phyloP scores from a whole-genome alignment of 2,888 invertebrate species.

The Pristionchus exspectatus region DNA sequence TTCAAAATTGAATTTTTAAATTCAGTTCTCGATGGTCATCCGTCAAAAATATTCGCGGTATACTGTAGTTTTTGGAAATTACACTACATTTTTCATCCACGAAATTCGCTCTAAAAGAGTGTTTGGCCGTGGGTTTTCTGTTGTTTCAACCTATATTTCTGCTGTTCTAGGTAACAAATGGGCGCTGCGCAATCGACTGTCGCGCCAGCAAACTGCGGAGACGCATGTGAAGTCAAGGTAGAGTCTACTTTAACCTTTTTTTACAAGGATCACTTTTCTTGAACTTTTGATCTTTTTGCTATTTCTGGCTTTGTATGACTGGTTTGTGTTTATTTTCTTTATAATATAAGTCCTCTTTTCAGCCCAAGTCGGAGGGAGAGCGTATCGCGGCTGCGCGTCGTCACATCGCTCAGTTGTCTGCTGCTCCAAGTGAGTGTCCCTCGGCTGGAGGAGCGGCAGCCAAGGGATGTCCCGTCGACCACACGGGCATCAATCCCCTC shows the following conservation, averaged over 20 bases:
- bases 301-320: neutral
- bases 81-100: neutral
- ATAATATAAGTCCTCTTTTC: neutral
- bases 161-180: constrained; percentile 53
- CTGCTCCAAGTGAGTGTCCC: constrained; percentile 61
- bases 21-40: neutral
- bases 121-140: neutral
- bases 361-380: constrained; percentile 49
- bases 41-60: neutral
- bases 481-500: constrained; percentile 61
- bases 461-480: constrained; percentile 60
- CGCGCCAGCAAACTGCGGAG: constrained; percentile 44
- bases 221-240: constrained; percentile 49
- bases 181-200: constrained; percentile 63
- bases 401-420: constrained; percentile 53
- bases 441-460: constrained; percentile 59
- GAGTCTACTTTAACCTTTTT: neutral
- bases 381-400: constrained; percentile 53
- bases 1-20: neutral
- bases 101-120: neutral
- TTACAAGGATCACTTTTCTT: neutral
- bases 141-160: neutral
- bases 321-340: neutral
- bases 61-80: constrained; percentile 29
- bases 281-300: neutral